phyloP scores from a whole-genome alignment of 2,797 vertebrate species.

The Hoplostethus mediterraneus region DNA sequence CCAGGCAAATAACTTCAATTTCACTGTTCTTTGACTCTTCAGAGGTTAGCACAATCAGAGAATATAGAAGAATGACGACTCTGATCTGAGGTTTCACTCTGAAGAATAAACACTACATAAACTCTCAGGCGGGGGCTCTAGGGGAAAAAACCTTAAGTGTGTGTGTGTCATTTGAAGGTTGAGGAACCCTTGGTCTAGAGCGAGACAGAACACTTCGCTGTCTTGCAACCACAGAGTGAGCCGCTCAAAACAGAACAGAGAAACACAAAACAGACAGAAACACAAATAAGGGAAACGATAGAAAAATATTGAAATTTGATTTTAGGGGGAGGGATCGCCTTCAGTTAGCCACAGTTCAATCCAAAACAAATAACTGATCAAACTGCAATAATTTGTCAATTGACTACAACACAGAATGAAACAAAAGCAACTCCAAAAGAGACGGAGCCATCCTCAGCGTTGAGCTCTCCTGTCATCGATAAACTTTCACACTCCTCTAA shows the following conservation, averaged over 20 bases:
- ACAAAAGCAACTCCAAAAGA: slow-evolving; percentile 36
- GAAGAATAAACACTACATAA: too few species aligned
- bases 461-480: slow-evolving; percentile 1
- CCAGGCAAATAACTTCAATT: background rate
- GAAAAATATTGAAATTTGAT: slow-evolving; percentile 51
- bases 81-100: slow-evolving; percentile 50
- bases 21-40: background rate
- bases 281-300: slow-evolving; percentile 54
- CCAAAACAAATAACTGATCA: slow-evolving; percentile 23
- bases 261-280: slow-evolving; percentile 36
- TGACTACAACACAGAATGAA: slow-evolving; percentile 14
- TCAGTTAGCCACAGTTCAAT: slow-evolving; percentile 18
- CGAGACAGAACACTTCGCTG: slow-evolving; percentile 1
- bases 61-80: too few species aligned
- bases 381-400: slow-evolving; percentile 13
- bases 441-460: slow-evolving; percentile 18
- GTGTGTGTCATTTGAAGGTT: slow-evolving; percentile 1
- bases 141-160: too few species aligned
- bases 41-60: background rate
- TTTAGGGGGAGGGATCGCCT: slow-evolving; percentile 8
- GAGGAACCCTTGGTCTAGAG: slow-evolving; percentile 56
- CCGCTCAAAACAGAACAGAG: slow-evolving; percentile 39
- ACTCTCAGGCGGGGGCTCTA: too few species aligned
- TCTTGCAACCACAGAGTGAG: slow-evolving; percentile 34
- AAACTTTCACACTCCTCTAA: slow-evolving; percentile 29